Evolutionary conservation across 2,888 invertebrate species (phyloP).

Genomic region (Oscheius sp.): DNA sequence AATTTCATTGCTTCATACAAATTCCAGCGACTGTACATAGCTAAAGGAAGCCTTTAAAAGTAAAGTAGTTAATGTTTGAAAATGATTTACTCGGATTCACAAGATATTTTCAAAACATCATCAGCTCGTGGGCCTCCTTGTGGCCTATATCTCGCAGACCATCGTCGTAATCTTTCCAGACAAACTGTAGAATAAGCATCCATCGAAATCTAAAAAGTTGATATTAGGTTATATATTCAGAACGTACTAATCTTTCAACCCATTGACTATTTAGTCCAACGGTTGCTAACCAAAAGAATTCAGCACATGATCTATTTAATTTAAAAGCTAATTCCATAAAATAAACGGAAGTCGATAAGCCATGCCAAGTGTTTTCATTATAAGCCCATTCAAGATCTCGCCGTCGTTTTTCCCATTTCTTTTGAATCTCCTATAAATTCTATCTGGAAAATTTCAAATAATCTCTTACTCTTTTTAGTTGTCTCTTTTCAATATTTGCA

Average conservation of each 20-base stretch:
- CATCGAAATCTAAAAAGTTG: slow-evolving; percentile 47
- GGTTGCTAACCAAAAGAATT: slow-evolving; percentile 61
- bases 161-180: slow-evolving; percentile 56
- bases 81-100: slow-evolving; percentile 57
- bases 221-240: neutral
- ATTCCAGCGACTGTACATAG: slow-evolving; percentile 64
- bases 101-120: slow-evolving; percentile 56
- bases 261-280: slow-evolving; percentile 61
- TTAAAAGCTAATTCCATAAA: slow-evolving; percentile 58
- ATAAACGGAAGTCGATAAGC: slow-evolving; percentile 51
- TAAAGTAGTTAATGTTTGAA: neutral
- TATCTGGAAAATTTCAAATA: neutral
- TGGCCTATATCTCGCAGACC: slow-evolving; percentile 46
- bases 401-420: slow-evolving; percentile 53
- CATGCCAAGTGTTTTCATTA: slow-evolving; percentile 57
- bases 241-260: slow-evolving; percentile 48
- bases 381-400: slow-evolving; percentile 62
- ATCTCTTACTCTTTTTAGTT: slow-evolving; percentile 30
- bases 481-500: slow-evolving; percentile 35
- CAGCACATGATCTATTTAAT: slow-evolving; percentile 55
- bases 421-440: slow-evolving; percentile 38
- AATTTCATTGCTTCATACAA: slow-evolving; percentile 58
- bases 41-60: slow-evolving; percentile 53
- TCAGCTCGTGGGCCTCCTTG: slow-evolving; percentile 55
- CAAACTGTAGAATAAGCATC: slow-evolving; percentile 57